phyloP scores from a whole-genome alignment of 2,113 vertebrate genomes.

The Pycnonotus jocosus region DNA sequence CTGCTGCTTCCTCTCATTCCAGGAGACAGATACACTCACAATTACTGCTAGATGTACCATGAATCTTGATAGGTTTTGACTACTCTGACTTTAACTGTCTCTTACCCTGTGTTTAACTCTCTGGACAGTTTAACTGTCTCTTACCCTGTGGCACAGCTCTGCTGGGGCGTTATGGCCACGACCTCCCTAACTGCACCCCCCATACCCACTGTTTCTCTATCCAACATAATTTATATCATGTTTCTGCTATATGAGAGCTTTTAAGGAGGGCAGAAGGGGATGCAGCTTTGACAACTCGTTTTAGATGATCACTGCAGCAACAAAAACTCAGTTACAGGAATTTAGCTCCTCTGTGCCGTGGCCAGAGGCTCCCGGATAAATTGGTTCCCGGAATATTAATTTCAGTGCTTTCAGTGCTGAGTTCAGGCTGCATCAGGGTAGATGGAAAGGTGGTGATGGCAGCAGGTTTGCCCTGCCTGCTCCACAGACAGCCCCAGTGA shows the following conservation, averaged over 20 bases:
- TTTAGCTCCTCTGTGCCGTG: neutral
- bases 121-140: neutral
- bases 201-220: neutral
- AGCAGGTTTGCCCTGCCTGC: neutral
- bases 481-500: fast-evolving
- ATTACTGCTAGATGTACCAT: neutral
- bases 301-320: neutral
- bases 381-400: neutral
- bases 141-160: neutral
- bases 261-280: neutral
- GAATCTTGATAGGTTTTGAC: neutral
- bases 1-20: neutral
- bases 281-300: fast-evolving
- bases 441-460: neutral
- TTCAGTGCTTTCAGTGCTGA: neutral
- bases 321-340: neutral
- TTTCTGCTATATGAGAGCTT: neutral
- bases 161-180: neutral
- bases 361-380: neutral
- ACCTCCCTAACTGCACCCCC: neutral
- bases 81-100: neutral
- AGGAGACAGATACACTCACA: neutral
- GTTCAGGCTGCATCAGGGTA: neutral
- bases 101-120: neutral
- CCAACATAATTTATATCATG: fast-evolving